Base-by-base conservation (phyloP, 2,888 invertebrate species). In the Oeneis ivallda region DNA sequence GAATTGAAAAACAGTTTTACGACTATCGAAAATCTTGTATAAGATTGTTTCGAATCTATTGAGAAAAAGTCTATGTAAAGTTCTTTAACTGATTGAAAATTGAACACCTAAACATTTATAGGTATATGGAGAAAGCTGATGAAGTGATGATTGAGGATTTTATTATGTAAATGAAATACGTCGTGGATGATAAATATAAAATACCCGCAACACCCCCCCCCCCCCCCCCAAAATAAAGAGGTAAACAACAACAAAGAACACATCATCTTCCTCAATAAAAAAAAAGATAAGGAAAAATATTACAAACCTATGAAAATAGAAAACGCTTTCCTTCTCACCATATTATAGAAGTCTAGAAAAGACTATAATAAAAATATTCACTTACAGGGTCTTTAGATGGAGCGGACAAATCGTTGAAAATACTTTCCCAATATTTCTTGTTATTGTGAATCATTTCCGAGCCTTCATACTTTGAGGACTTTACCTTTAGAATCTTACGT, bases 391-490 rank as follows among this genome's bases (percentile, higher is more conserved):
- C 73, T 11, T 72, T 66, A 41, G 69, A 41, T 10, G 65, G 53
- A 11, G 71, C 70, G 66, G 86, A 80, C 17, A 88, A 71, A 65
- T 81, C 71, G 37, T 78, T 62, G 59, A 90, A 84, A n/a, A 86
- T 74, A 62, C 71, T 74, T 15, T 75, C 76, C 92, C 92, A 92
- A 74, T 90, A 89, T 67, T 78, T 79, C 72, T 80, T 90, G 65
- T 87, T 87, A 3, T 67, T 71, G 5, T 84, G 82, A 61, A 87
- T 72, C 13, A 84, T 82, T 70, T 83, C 82, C 0, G 77, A 70
- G 4, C 74, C 68, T 71, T 86, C 87, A 65, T 79, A 85, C 71
- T 78, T 80, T 1, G 88, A 86, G 19, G 81, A 77, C 61, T 79
- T 84, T 26, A 90, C 74, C 69, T 76, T 80, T 66, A 79, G 70